Percentiles rank a stretch among this genome's conserved stretches.
Evolutionary conservation across 2,888 invertebrate species (phyloP).

Genomic region (Dione vanillae): DNA sequence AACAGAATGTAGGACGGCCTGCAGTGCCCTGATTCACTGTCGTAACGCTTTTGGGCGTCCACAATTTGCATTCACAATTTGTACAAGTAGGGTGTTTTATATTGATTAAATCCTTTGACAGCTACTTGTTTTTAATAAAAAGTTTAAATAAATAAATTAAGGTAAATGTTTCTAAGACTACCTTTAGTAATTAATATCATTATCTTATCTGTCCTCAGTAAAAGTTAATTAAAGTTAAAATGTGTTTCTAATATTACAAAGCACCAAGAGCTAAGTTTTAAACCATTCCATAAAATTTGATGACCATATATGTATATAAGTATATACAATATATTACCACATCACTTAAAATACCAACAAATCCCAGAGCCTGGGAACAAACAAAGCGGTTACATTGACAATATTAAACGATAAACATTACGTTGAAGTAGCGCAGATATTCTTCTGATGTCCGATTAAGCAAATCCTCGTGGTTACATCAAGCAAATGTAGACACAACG

Average conservation of each 20-base stretch:
- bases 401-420: slow-evolving; percentile 37
- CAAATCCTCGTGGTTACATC: slow-evolving; percentile 24
- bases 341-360: not conserved
- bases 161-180: too few relatives aligned
- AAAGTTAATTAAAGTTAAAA: too few relatives aligned
- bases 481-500: slow-evolving; percentile 37
- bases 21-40: slow-evolving; percentile 75
- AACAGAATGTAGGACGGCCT: slow-evolving; percentile 71
- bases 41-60: slow-evolving; percentile 55
- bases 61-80: slow-evolving; percentile 39
- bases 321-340: not conserved
- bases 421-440: slow-evolving; percentile 35
- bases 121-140: not conserved
- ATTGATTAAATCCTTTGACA: slow-evolving; percentile 15
- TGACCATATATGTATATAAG: too few relatives aligned
- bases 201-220: too few relatives aligned
- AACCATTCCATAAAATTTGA: too few relatives aligned
- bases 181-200: too few relatives aligned
- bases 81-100: slow-evolving; percentile 21
- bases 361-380: slow-evolving; percentile 14
- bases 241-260: too few relatives aligned
- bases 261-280: too few relatives aligned
- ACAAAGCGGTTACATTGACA: slow-evolving; percentile 28
- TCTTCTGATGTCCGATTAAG: slow-evolving; percentile 34
- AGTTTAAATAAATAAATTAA: too few relatives aligned